A percentile compares a stretch with the other conserved stretches of the same genome.
Evolutionary conservation across 2,797 vertebrate genomes (phyloP).

Genomic region (Lepilemur ruficaudatus): DNA sequence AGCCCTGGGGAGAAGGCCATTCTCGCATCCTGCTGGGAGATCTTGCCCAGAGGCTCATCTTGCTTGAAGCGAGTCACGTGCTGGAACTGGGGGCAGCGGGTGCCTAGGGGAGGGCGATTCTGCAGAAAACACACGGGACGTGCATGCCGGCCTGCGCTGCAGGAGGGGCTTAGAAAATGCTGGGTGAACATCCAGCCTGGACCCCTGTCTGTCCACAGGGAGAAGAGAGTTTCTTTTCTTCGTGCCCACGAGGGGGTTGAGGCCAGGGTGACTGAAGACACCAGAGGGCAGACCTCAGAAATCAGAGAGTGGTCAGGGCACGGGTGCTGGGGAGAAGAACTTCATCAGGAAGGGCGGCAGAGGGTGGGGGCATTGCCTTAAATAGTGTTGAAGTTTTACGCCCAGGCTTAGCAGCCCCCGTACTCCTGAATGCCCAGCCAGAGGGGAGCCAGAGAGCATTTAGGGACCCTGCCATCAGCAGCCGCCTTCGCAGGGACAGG

Average conservation of each 20-base stretch:
- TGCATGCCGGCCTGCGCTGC: rapidly evolving
- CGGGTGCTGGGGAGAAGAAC: background rate
- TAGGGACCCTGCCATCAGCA: background rate
- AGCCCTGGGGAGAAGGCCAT: rapidly evolving
- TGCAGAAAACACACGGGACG: background rate
- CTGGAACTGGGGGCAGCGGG: background rate
- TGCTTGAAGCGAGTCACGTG: background rate
- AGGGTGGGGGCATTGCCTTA: background rate
- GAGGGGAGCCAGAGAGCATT: background rate
- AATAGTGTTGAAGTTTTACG: background rate
- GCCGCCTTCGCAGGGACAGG: background rate
- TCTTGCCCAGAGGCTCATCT: background rate
- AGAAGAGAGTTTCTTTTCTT: background rate
- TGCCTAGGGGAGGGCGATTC: background rate
- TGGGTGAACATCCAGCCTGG: background rate
- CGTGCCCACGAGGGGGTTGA: background rate
- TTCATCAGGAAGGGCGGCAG: background rate
- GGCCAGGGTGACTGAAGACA: background rate
- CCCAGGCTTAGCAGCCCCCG: background rate
- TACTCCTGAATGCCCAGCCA: background rate
- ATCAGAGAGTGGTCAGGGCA: background rate
- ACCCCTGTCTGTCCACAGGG: background rate
- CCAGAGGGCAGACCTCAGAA: background rate
- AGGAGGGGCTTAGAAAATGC: background rate
- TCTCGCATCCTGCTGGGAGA: background rate